Evolutionary conservation across 2,113 vertebrate species (phyloP).

Genomic region (Prietella phreatophila): DNA sequence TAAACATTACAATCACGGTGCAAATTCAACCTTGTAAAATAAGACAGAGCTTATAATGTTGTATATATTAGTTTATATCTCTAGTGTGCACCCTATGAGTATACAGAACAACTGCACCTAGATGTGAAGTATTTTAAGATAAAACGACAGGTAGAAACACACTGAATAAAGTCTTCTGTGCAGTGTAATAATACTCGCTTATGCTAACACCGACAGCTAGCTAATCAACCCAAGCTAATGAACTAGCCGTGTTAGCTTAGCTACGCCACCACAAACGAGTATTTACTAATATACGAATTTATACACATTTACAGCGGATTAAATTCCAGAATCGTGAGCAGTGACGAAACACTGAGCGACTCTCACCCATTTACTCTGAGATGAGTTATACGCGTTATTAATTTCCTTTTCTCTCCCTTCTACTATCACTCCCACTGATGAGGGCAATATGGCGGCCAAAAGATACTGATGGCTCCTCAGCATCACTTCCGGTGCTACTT

Average conservation of each 20-base stretch:
- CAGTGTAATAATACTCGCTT: background rate
- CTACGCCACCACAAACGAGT: background rate
- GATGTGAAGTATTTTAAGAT: background rate
- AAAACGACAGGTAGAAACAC: background rate
- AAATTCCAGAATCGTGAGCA: no score
- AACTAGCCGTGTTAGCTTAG: background rate
- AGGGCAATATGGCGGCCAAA: conserved; percentile 71
- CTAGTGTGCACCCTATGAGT: background rate
- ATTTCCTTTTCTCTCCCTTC: conserved; percentile 23
- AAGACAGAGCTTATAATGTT: background rate
- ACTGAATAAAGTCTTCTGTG: background rate
- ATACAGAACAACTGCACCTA: background rate
- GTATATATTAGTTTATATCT: background rate
- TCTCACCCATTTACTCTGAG: conserved; percentile 33
- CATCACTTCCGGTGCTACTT: conserved; percentile 43
- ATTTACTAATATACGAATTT: background rate
- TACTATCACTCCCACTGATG: conserved; percentile 46
- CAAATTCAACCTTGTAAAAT: background rate
- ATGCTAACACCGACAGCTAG: background rate
- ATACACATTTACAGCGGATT: background rate
- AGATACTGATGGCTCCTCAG: conserved; percentile 50
- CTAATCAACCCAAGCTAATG: background rate
- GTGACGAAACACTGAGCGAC: background rate
- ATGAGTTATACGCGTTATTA: background rate
- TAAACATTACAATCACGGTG: background rate